These are phyloP conservation scores for Nematolebias whitei DNA, from an alignment of 2,113 vertebrate species.

Conservation along the genomic window DNA sequence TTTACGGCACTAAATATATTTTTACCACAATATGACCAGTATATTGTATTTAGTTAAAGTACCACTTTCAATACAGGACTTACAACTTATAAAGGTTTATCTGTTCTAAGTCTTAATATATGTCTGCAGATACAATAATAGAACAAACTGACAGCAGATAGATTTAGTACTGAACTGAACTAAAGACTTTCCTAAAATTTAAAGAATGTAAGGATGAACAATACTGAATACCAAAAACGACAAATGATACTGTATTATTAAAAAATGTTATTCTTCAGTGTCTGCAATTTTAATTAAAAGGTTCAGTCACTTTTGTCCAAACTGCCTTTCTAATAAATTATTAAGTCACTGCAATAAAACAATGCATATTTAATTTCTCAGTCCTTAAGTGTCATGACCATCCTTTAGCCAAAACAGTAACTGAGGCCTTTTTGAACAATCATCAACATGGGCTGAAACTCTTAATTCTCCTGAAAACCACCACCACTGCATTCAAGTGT, in stretches of 20 bases:
- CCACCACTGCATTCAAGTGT: constrained; percentile 5
- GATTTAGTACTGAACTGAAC: too few relatives aligned
- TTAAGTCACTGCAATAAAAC: background rate
- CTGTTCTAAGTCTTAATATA: too few relatives aligned
- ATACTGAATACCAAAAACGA: background rate
- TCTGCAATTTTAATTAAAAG: background rate
- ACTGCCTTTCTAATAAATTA: background rate
- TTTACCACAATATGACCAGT: too few relatives aligned
- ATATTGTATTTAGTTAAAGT: too few relatives aligned
- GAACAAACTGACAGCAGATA: too few relatives aligned
- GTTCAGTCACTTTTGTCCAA: background rate
- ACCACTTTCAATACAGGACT: too few relatives aligned
- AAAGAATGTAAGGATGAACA: too few relatives aligned
- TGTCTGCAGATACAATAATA: too few relatives aligned
- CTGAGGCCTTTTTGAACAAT: background rate
- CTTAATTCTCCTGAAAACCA: constrained; percentile 22
- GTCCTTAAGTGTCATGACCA: constrained; percentile 14
- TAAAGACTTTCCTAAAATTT: too few relatives aligned
- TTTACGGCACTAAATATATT: too few relatives aligned
- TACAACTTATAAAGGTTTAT: too few relatives aligned
- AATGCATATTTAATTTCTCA: background rate
- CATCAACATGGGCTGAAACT: constrained; percentile 5
- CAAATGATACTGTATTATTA: background rate
- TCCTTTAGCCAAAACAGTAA: background rate
- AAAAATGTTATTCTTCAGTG: background rate